Evolutionary conservation across 2,888 invertebrate species (phyloP), one percentile per base, ranked within the genome.

Genomic region (Spodoptera exigua): DNA sequence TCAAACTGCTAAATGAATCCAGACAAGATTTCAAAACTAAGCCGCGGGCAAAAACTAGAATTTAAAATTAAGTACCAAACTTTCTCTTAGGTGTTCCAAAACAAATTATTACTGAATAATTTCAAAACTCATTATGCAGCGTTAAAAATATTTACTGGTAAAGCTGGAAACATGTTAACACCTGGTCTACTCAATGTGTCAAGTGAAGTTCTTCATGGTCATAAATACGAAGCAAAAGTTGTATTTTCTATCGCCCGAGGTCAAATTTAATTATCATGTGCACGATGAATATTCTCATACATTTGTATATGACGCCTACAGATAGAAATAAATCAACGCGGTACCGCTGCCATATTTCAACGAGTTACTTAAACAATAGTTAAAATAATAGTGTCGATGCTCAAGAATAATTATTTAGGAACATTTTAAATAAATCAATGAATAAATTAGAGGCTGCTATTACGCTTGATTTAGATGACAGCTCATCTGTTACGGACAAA

Each of bases 201-300:
- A 90, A 90, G 88, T 89, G 82, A 87, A 86, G 82, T 89, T 71
- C 85, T 82, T 72, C 79, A 80, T 77, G 76, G 79, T 82, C 86
- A 87, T 93, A 92, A 93, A 93, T 88, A 87, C 81, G 76, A 78
- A 77, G 77, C 78, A 83, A 88, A 88, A 87, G 83, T 83, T 80
- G 80, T 86, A 84, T 86, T 84, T 84, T 85, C 85, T 80, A 83
- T 78, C 81, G 92, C 92, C 89, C 65, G 81, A 86, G 92, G 93
- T 89, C 87, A 91, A 89, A 92, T 93, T 93, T 93, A 93, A 94
- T 93, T 93, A 94, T 93, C 93, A 89, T 89, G 88, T 90, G 86
- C 78, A 83, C 85, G 90, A 87, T 75, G 89, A 88, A 87, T 87
- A 82, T 80, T 80, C 78, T 70, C 63, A 70, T 80, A 80, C 76